Evolutionary conservation across 2,797 vertebrate genomes (phyloP).

Genomic region (Neosilurus mollespiculum): DNA sequence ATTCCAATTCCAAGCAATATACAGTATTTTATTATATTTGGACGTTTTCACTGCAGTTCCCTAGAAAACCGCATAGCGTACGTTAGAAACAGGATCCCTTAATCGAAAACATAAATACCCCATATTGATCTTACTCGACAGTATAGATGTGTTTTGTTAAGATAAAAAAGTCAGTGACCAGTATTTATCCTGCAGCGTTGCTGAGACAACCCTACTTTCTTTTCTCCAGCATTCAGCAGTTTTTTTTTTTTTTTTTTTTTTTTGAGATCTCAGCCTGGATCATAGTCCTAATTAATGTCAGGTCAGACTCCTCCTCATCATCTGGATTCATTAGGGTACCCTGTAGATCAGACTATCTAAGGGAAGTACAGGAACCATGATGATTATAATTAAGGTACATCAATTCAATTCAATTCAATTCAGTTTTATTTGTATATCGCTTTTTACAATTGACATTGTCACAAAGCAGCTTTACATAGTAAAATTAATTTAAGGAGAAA

Average conservation of each 20-base stretch:
- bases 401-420: too few species aligned
- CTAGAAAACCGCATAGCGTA: not conserved
- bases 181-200: slow-evolving; percentile 2
- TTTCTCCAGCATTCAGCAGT: slow-evolving; percentile 16
- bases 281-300: slow-evolving; percentile 19
- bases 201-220: slow-evolving; percentile 12
- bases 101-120: slow-evolving; percentile 29
- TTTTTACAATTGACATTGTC: too few species aligned
- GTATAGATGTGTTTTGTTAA: slow-evolving; percentile 31
- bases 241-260: not conserved
- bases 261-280: not conserved
- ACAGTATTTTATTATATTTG: not conserved
- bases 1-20: not conserved
- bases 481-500: too few species aligned
- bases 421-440: too few species aligned
- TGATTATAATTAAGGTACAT: too few species aligned
- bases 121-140: slow-evolving; percentile 16
- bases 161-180: slow-evolving; percentile 41
- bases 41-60: not conserved
- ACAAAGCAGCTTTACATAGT: too few species aligned
- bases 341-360: not conserved
- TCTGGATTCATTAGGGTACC: slow-evolving; percentile 25
- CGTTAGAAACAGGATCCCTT: not conserved
- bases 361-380: slow-evolving; percentile 1
- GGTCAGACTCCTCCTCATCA: slow-evolving; percentile 6